Evolutionary conservation across 2,797 vertebrate species (phyloP), one percentile per base, ranked within the genome.

Genomic region (Dipus sagitta): DNA sequence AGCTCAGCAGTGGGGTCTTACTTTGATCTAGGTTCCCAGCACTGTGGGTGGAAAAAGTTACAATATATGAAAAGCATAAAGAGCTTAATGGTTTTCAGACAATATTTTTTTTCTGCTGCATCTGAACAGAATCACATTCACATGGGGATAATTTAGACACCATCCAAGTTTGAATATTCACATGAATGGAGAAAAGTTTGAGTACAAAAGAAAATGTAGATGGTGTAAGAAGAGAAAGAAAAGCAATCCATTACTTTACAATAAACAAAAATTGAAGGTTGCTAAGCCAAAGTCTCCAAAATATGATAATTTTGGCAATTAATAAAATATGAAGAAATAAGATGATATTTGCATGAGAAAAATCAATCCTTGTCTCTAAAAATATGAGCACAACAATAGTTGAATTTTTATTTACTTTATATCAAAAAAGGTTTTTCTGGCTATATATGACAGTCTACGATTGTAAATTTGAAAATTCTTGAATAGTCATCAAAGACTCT

Each of bases 371-470:
- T 88, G 62, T 67, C 8, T 93, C 84, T 94, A 15, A 88, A 91
- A 93, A 62, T 88, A 77, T 28, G 6, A 24, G 42, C 58, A 1
- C 26, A 87, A 83, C 2, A 82, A n/a, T 74, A 86, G 28, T 75
- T 91, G 18, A 70, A 18, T 89, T 86, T 92, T 84, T 82, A 21
- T 74, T 93, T 90, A 88, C 3, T 47, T 65, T 76, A 65, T 85
- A 7, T 32, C 32, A 17, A 60, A 82, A 87, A 91, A 54, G 13
- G 8, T 72, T 91, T 89, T 10, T n/a, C 26, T 60, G 28, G 18
- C 6, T 38, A 23, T 68, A 32, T 67, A 78, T 5, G 6, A 20
- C 14, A 62, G n/a, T 28, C n/a, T 85, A 38, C 84, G 42, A 18
- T 65, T 15, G 68, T 58, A 92, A 65, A 23, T 38, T 58, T 87